Percentiles rank a stretch among this genome's conserved stretches.
phyloP scores from a whole-genome alignment of 2,797 vertebrate species.

The Euthynnus affinis region DNA sequence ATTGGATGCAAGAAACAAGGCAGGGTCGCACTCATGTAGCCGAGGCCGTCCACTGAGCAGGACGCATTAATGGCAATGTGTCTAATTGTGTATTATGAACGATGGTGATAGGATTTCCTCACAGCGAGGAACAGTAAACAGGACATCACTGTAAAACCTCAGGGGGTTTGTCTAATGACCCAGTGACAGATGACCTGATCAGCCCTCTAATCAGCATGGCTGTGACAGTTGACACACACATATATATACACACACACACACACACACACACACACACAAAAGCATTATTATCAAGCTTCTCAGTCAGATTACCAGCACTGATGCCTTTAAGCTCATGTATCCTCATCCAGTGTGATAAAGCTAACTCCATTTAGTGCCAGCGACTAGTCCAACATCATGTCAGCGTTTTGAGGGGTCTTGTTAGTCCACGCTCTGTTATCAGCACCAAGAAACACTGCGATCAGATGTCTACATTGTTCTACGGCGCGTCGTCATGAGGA shows the following conservation, averaged over 20 bases:
- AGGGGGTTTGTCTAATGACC: conserved; percentile 33
- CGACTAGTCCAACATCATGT: not conserved
- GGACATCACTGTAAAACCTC: conserved; percentile 30
- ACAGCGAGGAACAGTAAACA: conserved; percentile 31
- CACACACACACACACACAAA: conserved; percentile 31
- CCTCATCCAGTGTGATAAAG: conserved; percentile 22
- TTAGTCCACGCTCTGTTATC: not conserved
- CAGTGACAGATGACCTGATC: conserved; percentile 53
- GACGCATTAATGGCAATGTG: not conserved
- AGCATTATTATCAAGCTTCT: conserved; percentile 23
- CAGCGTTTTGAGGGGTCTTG: not conserved
- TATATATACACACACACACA: conserved; percentile 28
- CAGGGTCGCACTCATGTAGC: not conserved
- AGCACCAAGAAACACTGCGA: conserved; percentile 6
- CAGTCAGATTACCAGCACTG: conserved; percentile 46
- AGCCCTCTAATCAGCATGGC: conserved; percentile 15
- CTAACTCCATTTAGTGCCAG: conserved; percentile 6
- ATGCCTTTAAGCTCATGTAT: conserved; percentile 34
- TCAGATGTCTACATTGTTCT: not conserved
- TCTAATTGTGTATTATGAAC: conserved; percentile 23
- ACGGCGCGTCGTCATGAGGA: not conserved
- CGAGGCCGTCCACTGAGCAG: not conserved
- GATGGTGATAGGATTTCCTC: conserved; percentile 26
- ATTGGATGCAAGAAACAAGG: not conserved
- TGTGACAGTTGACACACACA: conserved; percentile 18